Evolutionary conservation across 92 coral and sea anemone genomes (phyloP).

Genomic region (Palythoa grandiflora): DNA sequence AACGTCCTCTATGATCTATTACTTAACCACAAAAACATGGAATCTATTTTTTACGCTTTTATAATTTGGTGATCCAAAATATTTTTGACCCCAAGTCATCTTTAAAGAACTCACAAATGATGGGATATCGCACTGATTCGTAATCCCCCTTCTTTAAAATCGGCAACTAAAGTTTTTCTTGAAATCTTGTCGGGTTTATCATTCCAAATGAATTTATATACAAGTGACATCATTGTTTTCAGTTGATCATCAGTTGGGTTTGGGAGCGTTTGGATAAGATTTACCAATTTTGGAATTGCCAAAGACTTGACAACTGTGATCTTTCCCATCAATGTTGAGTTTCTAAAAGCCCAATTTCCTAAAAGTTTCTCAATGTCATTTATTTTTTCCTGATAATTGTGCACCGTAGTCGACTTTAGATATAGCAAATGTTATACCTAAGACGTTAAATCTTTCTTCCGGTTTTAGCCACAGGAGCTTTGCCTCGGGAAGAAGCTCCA

Average conservation of each 20-base stretch:
- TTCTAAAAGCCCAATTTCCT: not conserved
- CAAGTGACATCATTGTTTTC: not conserved
- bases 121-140: too few species aligned
- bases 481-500: not conserved
- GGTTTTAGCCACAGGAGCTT: not conserved
- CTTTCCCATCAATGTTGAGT: not conserved
- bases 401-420: constrained; percentile 4
- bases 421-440: not conserved
- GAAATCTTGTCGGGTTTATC: not conserved
- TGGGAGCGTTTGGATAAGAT: not conserved
- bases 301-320: not conserved
- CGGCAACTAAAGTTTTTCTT: constrained; percentile 1
- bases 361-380: not conserved
- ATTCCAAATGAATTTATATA: not conserved
- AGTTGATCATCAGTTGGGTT: constrained; percentile 5
- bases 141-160: not conserved
- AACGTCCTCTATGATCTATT: too few species aligned
- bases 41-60: too few species aligned
- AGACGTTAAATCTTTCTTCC: not conserved
- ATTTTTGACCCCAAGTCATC: too few species aligned
- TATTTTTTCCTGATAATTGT: not conserved
- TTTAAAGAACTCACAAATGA: too few species aligned
- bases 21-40: too few species aligned
- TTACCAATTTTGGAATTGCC: not conserved
- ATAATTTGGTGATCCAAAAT: too few species aligned